Percentiles rank a stretch among this genome's conserved stretches.
Conservation (phyloP, 2,113 vertebrate species). For the Cebidichthys violaceus region DNA sequence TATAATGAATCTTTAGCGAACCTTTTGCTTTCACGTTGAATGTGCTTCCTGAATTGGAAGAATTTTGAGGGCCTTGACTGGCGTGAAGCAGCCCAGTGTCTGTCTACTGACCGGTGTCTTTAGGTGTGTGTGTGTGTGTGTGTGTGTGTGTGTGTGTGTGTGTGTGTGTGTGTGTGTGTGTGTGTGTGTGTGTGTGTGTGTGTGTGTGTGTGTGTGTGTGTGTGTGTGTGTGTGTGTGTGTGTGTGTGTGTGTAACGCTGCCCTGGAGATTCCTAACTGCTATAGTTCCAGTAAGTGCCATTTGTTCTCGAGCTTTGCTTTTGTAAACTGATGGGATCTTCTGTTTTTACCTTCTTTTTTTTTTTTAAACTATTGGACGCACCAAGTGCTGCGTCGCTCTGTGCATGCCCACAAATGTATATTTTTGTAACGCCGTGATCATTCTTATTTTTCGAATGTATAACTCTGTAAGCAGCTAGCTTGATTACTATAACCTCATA, state of each 20-base stretch:
- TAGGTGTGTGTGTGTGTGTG: slow-evolving; percentile 39
- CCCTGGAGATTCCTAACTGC: slow-evolving; percentile 45
- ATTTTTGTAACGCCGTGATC: slow-evolving; percentile 78
- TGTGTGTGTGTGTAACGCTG: slow-evolving; percentile 50
- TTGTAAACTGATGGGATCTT: slow-evolving; percentile 55
- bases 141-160: slow-evolving; percentile 1
- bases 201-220: too few species aligned
- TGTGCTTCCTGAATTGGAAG: background rate
- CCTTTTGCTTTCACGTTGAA: background rate
- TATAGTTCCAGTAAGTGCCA: slow-evolving; percentile 69
- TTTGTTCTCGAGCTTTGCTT: slow-evolving; percentile 67
- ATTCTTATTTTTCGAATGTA: slow-evolving; percentile 55
- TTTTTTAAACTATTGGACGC: slow-evolving; percentile 50
- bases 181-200: slow-evolving; percentile 23
- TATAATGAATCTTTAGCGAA: background rate
- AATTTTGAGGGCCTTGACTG: slow-evolving; percentile 10
- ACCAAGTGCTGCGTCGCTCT: slow-evolving; percentile 31
- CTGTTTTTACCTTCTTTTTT: slow-evolving; percentile 58
- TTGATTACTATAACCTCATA: slow-evolving; percentile 37
- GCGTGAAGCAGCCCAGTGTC: slow-evolving; percentile 17
- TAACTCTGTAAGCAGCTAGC: slow-evolving; percentile 35
- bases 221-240: slow-evolving; percentile 47
- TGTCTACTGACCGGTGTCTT: background rate
- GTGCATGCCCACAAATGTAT: slow-evolving; percentile 69
- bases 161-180: slow-evolving; percentile 19